phyloP scores from a whole-genome alignment of 2,797 vertebrate genomes.

The Crax fasciolata region DNA sequence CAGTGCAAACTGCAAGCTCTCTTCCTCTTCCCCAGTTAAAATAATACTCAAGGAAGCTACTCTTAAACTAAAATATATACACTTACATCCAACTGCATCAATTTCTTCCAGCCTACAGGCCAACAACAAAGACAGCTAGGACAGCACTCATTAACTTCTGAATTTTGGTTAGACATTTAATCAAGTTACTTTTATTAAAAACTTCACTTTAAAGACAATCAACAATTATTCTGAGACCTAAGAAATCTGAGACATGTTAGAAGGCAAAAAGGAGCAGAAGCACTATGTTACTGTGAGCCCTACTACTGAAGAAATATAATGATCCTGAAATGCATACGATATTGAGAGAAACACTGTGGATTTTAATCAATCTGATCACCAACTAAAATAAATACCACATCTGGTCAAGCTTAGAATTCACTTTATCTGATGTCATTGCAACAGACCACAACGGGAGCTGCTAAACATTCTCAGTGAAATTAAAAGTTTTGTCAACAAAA shows the following conservation, averaged over 20 bases:
- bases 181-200: neutral
- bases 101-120: neutral
- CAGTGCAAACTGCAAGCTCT: neutral
- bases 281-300: neutral
- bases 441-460: neutral
- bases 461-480: neutral
- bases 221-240: neutral
- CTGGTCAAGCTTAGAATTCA: conserved; percentile 21
- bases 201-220: neutral
- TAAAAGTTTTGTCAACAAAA: conserved; percentile 51
- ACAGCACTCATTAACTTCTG: neutral
- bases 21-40: neutral
- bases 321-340: neutral
- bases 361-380: conserved; percentile 26
- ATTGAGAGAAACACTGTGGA: neutral
- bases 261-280: neutral
- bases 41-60: rapidly evolving
- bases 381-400: conserved; percentile 47
- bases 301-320: neutral
- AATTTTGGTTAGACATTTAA: neutral
- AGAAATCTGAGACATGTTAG: neutral
- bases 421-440: neutral
- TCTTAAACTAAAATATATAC: neutral
- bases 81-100: neutral
- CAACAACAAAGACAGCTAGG: neutral